These are phyloP conservation scores for Neodon shergylaensis DNA, from an alignment of 2,113 vertebrate genomes.

Conservation along the genomic window DNA sequence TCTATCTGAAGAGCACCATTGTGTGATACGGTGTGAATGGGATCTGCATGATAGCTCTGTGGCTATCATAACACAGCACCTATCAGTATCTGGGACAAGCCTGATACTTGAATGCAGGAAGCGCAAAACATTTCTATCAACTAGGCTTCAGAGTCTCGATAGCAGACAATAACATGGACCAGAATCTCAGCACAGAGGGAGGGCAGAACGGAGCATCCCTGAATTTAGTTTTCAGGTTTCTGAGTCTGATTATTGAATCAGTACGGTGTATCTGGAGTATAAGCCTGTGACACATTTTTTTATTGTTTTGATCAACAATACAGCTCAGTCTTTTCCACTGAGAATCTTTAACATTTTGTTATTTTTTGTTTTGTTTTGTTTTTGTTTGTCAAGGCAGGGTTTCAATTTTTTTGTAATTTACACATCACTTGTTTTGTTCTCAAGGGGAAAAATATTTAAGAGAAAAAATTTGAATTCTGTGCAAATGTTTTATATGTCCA, in stretches of 20 bases:
- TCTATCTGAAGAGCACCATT: not conserved
- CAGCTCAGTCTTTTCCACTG: not conserved
- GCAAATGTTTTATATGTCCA: not conserved
- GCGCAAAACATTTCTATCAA: not conserved
- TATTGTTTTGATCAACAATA: not conserved
- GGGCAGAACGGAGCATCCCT: not conserved
- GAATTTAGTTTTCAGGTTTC: not conserved
- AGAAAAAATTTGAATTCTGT: not conserved
- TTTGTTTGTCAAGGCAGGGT: too few relatives aligned
- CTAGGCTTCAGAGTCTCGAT: not conserved
- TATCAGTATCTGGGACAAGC: not conserved
- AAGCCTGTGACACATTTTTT: not conserved
- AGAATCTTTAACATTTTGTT: not conserved
- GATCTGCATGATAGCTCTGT: not conserved
- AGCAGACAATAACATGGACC: not conserved
- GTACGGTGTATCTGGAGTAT: not conserved
- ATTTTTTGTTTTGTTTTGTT: too few relatives aligned
- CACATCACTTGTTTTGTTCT: not conserved
- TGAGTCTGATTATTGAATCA: not conserved
- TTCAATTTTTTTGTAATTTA: not conserved
- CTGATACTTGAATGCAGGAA: not conserved
- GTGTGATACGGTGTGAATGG: not conserved
- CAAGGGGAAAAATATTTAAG: rapidly evolving
- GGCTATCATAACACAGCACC: not conserved
- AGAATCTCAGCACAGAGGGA: not conserved